Evolutionary conservation across 2,888 invertebrate species (phyloP).

Genomic region (Argyra leucocephala): DNA sequence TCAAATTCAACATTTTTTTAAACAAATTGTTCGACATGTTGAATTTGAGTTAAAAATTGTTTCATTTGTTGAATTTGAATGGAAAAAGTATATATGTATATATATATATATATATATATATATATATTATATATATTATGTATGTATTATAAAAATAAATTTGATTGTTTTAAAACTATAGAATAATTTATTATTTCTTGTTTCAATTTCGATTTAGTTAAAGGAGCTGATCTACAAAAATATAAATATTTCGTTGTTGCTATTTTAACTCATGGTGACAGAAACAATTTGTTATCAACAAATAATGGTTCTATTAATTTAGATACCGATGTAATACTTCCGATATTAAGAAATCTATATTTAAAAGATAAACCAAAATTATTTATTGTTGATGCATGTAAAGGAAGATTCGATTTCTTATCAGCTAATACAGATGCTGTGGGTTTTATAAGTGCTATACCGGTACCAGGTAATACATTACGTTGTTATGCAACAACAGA

Average conservation of each 20-base stretch:
- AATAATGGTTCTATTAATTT: background rate
- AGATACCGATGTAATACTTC: background rate
- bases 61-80: too few species aligned
- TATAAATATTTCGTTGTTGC: background rate
- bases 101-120: too few species aligned
- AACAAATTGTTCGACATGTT: too few species aligned
- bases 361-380: conserved; percentile 7
- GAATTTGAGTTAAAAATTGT: too few species aligned
- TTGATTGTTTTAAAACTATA: too few species aligned
- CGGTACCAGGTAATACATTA: background rate
- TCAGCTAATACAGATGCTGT: background rate
- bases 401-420: background rate
- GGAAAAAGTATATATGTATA: too few species aligned
- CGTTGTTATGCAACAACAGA: conserved; percentile 8
- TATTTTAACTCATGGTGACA: conserved; percentile 2
- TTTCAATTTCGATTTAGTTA: too few species aligned
- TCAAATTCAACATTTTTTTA: too few species aligned
- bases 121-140: too few species aligned
- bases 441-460: too few species aligned
- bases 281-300: background rate
- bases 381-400: conserved; percentile 3
- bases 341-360: background rate
- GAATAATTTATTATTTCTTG: too few species aligned
- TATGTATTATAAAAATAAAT: too few species aligned
- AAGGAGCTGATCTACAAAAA: background rate